Evolutionary conservation across 2,888 invertebrate genomes (phyloP), one percentile per base, ranked within the genome.

Genomic region (Vannuccia rotundouncinata): DNA sequence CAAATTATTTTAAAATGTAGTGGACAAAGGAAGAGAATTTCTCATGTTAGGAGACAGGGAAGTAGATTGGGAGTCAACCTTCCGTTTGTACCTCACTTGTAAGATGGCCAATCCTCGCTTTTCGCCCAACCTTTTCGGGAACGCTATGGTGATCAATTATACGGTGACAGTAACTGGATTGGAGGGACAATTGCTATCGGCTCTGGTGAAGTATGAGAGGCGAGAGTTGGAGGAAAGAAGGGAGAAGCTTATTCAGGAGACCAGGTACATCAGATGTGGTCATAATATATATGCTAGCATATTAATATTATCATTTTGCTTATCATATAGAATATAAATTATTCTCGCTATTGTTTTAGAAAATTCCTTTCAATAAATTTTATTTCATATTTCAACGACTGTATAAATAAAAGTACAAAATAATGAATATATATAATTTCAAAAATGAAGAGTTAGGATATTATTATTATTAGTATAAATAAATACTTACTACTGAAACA

Each of bases 211-310:
- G 13, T 74, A 74, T 77, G 82, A 82, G 66, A 80, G 78, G 60
- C 74, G 76, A n/a, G 82, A 82, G 29, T 31, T 82, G 29, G 82
- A 82, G 74, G 82, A 82, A 59, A 81, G 80, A 60, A 75, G 80
- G 45, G 81, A 82, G 75, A 29, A 31, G n/a, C 78, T 82, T 25
- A 82, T 82, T n/a, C 45, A 77, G 28, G 81, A 82, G 59, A 82
- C 79, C n/a, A 79, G 66, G 80, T 80, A 79, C 2, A 73, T 27
- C 25, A 25, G n/a, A n/a, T n/a, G n/a, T n/a, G n/a, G n/a, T n/a
- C n/a, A n/a, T n/a, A n/a, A 10, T 10, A 73, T 73, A 22, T 73
- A 5, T 27, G 13, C 2, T 73, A 10, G 73, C n/a, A 22, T 22
- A 76, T 30, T 5, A 29, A 13, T 17, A 17, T 2, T 76, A 76